These are phyloP conservation scores for Macrobrachium rosenbergii DNA, from an alignment of 1,140 invertebrate species.

Conservation along the genomic window DNA sequence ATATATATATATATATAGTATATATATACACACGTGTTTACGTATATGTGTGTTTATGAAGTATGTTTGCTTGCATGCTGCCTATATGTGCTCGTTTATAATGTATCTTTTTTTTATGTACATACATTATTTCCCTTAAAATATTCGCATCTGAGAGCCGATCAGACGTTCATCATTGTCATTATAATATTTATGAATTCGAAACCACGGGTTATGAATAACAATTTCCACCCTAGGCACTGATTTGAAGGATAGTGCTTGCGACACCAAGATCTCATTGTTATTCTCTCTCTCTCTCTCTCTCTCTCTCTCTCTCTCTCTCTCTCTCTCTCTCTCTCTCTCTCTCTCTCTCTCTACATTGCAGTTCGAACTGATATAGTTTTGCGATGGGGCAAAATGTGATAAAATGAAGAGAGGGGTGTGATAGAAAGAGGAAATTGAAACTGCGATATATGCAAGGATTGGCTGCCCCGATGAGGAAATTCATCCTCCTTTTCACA, in stretches of 20 bases:
- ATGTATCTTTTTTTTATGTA: too few species aligned
- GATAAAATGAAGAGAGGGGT: background rate
- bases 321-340: background rate
- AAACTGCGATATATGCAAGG: background rate
- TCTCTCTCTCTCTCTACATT: background rate
- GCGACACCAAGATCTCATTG: background rate
- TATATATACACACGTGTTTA: slow-evolving; percentile 21
- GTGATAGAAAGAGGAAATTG: background rate
- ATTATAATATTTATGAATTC: too few species aligned
- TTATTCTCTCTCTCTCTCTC: background rate
- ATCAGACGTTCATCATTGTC: too few species aligned
- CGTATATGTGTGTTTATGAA: background rate
- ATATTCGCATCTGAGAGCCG: too few species aligned
- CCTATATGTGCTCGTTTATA: too few species aligned
- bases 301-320: background rate
- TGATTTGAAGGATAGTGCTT: background rate
- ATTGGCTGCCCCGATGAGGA: background rate
- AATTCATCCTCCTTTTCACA: background rate
- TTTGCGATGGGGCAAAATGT: background rate
- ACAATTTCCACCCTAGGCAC: background rate
- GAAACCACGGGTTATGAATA: background rate
- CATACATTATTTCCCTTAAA: too few species aligned
- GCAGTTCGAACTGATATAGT: background rate
- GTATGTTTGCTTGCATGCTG: background rate
- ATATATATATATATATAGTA: too few species aligned